Percentiles rank a stretch among this genome's conserved stretches.
Conservation (phyloP, 2,888 invertebrate genomes). For the Leucoma salicis region DNA sequence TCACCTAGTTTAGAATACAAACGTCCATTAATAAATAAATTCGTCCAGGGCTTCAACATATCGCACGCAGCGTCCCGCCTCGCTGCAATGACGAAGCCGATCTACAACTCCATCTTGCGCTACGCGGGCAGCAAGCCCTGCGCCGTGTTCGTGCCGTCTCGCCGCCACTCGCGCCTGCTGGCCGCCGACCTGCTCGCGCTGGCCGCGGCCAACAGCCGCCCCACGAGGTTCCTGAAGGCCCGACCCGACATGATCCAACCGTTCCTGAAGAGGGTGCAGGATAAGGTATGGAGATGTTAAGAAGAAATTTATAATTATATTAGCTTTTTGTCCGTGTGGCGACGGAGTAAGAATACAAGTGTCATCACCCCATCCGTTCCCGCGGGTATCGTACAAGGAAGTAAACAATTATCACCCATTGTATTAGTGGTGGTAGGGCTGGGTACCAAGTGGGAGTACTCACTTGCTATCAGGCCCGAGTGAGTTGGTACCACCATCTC, state of each 20-base stretch:
- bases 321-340: too few species aligned
- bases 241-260: conserved; percentile 93
- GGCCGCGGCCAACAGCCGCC: conserved; percentile 93
- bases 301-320: too few species aligned
- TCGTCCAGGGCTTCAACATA: conserved; percentile 97
- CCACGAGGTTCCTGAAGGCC: conserved; percentile 94
- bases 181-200: conserved; percentile 97
- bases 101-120: conserved; percentile 94
- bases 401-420: too few species aligned
- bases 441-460: too few species aligned
- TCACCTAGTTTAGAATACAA: too few species aligned
- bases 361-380: too few species aligned
- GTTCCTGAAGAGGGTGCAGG: conserved; percentile 92
- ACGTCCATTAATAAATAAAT: too few species aligned
- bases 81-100: conserved; percentile 98
- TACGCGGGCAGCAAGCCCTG: conserved; percentile 93
- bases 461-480: too few species aligned
- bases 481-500: too few species aligned
- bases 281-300: conserved; percentile 87
- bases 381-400: too few species aligned
- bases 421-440: too few species aligned
- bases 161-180: conserved; percentile 95
- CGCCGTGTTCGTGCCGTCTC: conserved; percentile 94
- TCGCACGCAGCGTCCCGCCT: conserved; percentile 98
- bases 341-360: too few species aligned